These are phyloP conservation scores for Sebastes minor DNA, from an alignment of 2,797 vertebrate genomes.

Conservation along the genomic window DNA sequence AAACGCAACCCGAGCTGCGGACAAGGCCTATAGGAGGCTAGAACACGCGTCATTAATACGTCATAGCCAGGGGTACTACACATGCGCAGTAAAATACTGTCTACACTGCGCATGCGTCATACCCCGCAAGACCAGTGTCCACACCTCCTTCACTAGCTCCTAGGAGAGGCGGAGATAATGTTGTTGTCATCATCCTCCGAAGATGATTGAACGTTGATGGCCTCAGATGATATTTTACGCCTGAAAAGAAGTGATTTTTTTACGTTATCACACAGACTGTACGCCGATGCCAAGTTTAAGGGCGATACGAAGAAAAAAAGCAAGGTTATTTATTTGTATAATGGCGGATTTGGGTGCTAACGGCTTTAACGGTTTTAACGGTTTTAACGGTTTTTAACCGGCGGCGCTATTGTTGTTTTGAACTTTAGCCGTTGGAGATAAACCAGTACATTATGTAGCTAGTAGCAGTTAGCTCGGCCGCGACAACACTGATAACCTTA, in stretches of 20 bases:
- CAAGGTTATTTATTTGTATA: slow-evolving; percentile 37
- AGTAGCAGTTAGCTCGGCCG: slow-evolving; percentile 29
- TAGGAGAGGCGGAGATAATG: slow-evolving; percentile 38
- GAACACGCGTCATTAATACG: rapidly evolving
- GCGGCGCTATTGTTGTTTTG: slow-evolving; percentile 71
- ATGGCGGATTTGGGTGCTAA: too few relatives aligned
- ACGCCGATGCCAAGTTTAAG: slow-evolving; percentile 43
- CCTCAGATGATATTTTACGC: slow-evolving; percentile 65
- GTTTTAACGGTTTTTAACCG: background rate
- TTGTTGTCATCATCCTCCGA: slow-evolving; percentile 66
- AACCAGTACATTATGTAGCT: background rate
- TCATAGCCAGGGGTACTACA: too few relatives aligned
- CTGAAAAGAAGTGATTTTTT: slow-evolving; percentile 67
- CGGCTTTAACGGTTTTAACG: background rate
- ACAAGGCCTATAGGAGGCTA: too few relatives aligned
- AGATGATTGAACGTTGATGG: slow-evolving; percentile 73
- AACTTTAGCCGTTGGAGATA: slow-evolving; percentile 35
- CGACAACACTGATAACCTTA: background rate
- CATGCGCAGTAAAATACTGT: too few relatives aligned
- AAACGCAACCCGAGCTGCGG: slow-evolving; percentile 34
- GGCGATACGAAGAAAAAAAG: background rate
- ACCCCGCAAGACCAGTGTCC: rapidly evolving
- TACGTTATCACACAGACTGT: background rate
- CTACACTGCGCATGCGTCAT: too few relatives aligned
- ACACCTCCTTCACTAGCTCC: too few relatives aligned